These are phyloP conservation scores for Sebastes flavidus DNA, from an alignment of 2,797 vertebrate species.

Conservation along the genomic window DNA sequence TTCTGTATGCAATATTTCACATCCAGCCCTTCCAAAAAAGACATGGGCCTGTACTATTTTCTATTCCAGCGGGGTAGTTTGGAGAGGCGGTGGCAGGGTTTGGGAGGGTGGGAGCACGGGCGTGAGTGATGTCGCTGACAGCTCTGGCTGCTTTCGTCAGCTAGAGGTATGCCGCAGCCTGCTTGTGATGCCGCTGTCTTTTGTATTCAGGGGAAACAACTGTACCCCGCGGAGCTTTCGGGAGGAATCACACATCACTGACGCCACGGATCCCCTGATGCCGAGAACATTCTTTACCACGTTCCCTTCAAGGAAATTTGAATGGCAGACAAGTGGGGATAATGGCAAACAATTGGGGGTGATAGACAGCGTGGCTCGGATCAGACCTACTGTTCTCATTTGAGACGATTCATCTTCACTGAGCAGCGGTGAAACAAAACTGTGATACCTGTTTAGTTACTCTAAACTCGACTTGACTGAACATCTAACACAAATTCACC, in stretches of 20 bases:
- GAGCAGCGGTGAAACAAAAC: conserved; percentile 26
- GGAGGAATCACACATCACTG: conserved; percentile 74
- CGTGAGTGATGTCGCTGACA: conserved; percentile 84
- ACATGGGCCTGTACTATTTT: conserved; percentile 65
- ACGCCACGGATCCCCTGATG: conserved; percentile 62
- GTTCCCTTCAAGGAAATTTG: conserved; percentile 72
- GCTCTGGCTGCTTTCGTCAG: conserved; percentile 78
- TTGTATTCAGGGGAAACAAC: conserved; percentile 82
- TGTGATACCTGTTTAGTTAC: conserved; percentile 21
- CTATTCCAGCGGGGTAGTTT: conserved; percentile 78
- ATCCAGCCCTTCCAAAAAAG: conserved; percentile 73
- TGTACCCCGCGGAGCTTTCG: conserved; percentile 73
- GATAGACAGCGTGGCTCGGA: conserved; percentile 53
- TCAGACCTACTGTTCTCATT: conserved; percentile 54
- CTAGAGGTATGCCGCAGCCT: conserved; percentile 71
- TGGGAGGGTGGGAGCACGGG: conserved; percentile 62
- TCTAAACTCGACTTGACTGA: conserved; percentile 8
- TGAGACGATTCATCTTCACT: conserved; percentile 49
- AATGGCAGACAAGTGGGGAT: conserved; percentile 74
- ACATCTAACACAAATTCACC: conserved; percentile 19
- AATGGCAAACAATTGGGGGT: conserved; percentile 68
- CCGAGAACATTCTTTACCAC: conserved; percentile 57
- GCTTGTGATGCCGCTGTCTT: conserved; percentile 78
- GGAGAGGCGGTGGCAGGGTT: conserved; percentile 56
- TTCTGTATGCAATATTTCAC: conserved; percentile 74